These are phyloP conservation scores for Forficula auricularia DNA, from an alignment of 1,140 invertebrate genomes.

Conservation along the genomic window DNA sequence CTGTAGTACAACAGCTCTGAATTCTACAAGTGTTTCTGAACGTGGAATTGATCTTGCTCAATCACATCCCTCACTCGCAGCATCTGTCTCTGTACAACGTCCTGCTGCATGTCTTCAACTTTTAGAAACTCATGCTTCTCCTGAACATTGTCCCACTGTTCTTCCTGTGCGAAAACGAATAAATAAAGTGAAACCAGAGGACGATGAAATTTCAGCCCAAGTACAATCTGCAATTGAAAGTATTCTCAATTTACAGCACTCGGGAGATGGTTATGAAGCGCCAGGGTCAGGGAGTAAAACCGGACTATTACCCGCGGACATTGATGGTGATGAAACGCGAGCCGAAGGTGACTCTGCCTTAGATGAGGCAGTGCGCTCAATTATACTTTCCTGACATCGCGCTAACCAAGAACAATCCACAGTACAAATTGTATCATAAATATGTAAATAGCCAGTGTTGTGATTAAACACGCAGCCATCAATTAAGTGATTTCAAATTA, in stretches of 20 bases:
- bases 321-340: constrained; percentile 18
- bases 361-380: constrained; percentile 36
- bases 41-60: no score
- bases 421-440: background rate
- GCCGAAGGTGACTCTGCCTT: constrained; percentile 26
- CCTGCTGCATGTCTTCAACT: no score
- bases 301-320: constrained; percentile 3
- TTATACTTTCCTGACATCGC: constrained; percentile 30
- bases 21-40: no score
- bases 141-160: no score
- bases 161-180: no score
- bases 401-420: background rate
- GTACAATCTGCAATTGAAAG: constrained; percentile 61
- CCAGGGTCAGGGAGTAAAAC: constrained; percentile 11
- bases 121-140: no score
- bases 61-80: no score
- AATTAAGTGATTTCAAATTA: constrained; percentile 2
- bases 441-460: background rate
- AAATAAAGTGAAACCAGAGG: constrained; percentile 18
- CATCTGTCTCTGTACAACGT: no score
- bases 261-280: constrained; percentile 20
- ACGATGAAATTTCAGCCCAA: constrained; percentile 50
- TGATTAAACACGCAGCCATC: background rate
- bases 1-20: no score
- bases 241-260: constrained; percentile 49